Conservation (phyloP, 2,888 invertebrate species). For the Branchipolynoe longqiensis region DNA sequence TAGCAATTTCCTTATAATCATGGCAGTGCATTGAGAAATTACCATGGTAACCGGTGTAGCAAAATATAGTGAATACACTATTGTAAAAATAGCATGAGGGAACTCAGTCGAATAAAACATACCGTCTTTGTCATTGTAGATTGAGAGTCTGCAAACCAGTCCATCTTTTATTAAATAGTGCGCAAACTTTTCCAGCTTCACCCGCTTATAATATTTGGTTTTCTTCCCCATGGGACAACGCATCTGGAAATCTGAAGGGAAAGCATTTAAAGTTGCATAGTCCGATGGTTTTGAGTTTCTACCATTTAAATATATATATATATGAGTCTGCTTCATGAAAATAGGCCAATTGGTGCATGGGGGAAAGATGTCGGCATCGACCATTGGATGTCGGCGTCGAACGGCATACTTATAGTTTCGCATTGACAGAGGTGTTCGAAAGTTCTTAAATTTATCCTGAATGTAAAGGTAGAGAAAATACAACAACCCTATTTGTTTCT, state of each 20-base stretch:
- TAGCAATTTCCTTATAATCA: not conserved
- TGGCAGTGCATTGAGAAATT: not conserved
- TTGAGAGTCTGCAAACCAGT: slow-evolving; percentile 83
- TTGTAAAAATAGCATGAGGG: not conserved
- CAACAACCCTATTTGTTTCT: too few species aligned
- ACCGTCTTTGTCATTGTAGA: slow-evolving; percentile 80
- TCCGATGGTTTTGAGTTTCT: too few species aligned
- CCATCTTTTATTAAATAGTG: slow-evolving; percentile 90
- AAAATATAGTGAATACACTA: not conserved
- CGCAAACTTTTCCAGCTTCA: slow-evolving; percentile 89
- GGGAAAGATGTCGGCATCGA: too few species aligned
- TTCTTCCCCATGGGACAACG: slow-evolving; percentile 88
- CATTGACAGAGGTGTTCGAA: too few species aligned
- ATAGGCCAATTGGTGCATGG: too few species aligned
- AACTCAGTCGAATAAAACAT: slow-evolving; percentile 67
- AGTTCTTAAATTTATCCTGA: too few species aligned
- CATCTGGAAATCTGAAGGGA: slow-evolving; percentile 79
- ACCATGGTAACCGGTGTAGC: too few species aligned
- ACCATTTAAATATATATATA: too few species aligned
- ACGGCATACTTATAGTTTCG: too few species aligned
- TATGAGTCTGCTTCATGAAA: too few species aligned
- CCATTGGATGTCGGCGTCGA: too few species aligned
- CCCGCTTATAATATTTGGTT: slow-evolving; percentile 86
- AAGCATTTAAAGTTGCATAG: not conserved
- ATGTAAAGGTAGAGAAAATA: too few species aligned